Evolutionary conservation across 2,113 vertebrate species (phyloP), one percentile per base, ranked within the genome.

Genomic region (Pseudorasbora parva): DNA sequence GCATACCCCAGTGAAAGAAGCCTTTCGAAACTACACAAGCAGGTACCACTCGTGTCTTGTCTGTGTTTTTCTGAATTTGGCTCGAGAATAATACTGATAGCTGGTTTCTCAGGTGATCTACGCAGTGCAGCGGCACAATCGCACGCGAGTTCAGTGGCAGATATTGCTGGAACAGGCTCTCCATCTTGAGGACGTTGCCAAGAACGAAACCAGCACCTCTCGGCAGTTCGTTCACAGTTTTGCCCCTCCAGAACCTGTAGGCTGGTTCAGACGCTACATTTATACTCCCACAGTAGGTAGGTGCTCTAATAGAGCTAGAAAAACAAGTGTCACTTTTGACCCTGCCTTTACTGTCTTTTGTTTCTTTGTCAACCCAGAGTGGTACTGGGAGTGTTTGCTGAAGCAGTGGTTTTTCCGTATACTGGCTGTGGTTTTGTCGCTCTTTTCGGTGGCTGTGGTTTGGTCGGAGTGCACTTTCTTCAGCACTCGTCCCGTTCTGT

Each of bases 381-480:
- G 98, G 98, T 98, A 97, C 91, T 99, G 98, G 98, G 95, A 98
- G 85, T 99, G 98, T 80, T 93, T 97, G 76, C 93, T 99, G 78
- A 95, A 95, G 84, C 93, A 96, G 1, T 98, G 96, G 96, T 99
- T 97, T 90, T 95, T 95, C 77, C 95, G 97, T 59, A 89, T 94
- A 71, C 94, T 99, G 87, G 95, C 97, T 0, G 92, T 98, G 90
- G 88, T 96, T 43, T 90, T 99, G 87, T 94, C 94, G 0, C 88
- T 93, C 0, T 97, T 99, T 92, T 98, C 97, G 3, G 94, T 97
- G 87, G 93, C 96, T 6, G 98, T 99, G 78, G 98, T 99, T 68
- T 99, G 98, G 98, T 99, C 98, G 0, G 98, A 99, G 81, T 99
- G 98, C 92, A 99, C 97, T 0, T 99, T 99, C 94, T 99, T 99